These are phyloP conservation scores for Erinaceus europaeus DNA, from an alignment of 2,113 vertebrate genomes.

Conservation along the genomic window DNA sequence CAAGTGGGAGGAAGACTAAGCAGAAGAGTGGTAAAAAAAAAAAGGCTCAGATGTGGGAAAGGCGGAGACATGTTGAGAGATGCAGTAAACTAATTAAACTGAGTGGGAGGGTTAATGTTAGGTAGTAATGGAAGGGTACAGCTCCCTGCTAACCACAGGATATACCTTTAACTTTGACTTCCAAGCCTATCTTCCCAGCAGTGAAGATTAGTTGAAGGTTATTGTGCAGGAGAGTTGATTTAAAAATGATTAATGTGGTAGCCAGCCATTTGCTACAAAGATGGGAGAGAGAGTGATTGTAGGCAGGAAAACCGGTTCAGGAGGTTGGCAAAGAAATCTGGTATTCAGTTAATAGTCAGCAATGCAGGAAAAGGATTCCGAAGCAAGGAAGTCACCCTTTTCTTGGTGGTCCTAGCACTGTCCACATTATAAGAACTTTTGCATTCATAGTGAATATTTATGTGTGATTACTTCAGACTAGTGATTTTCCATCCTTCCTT, in stretches of 20 bases:
- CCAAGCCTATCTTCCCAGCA: not conserved
- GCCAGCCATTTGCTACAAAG: not conserved
- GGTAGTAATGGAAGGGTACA: not conserved
- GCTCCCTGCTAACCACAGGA: not conserved
- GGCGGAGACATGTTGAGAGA: not conserved
- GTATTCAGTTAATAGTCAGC: not conserved
- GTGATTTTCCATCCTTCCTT: no score
- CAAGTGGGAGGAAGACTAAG: not conserved
- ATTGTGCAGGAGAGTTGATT: not conserved
- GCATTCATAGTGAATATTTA: not conserved
- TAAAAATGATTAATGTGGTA: not conserved
- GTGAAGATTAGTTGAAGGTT: slow-evolving; percentile 24
- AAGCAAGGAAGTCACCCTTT: not conserved
- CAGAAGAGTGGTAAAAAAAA: not conserved
- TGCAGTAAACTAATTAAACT: not conserved
- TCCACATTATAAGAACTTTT: not conserved
- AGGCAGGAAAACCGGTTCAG: not conserved
- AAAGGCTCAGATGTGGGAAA: not conserved
- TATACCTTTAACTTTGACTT: slow-evolving; percentile 31
- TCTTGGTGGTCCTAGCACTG: not conserved
- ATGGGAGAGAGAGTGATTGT: not conserved
- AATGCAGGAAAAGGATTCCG: not conserved
- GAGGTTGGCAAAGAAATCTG: not conserved
- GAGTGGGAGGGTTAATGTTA: not conserved
- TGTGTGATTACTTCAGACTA: not conserved